A percentile compares a stretch with the other conserved stretches of the same genome.
These are phyloP conservation scores for Leptinotarsa tumamoca DNA, from an alignment of 2,888 invertebrate genomes.

Conservation along the genomic window DNA sequence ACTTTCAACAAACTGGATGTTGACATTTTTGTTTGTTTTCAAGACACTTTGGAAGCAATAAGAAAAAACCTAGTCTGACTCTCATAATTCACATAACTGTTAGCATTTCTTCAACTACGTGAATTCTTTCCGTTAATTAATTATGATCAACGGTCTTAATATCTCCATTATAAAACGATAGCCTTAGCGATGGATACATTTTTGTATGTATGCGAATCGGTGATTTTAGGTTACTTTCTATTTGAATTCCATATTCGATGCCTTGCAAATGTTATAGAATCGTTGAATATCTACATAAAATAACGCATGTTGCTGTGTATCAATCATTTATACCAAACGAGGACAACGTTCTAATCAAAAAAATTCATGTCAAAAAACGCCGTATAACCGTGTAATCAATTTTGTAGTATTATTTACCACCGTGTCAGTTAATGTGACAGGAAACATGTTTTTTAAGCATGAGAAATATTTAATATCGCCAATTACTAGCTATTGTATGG, in stretches of 20 bases:
- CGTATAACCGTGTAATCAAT: conserved; percentile 8
- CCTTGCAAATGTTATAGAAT: conserved; percentile 42
- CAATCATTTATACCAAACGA: conserved; percentile 18
- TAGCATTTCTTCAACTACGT: conserved; percentile 1
- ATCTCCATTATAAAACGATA: conserved; percentile 20
- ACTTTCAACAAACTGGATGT: conserved; percentile 6
- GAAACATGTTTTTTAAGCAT: neutral
- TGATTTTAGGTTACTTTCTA: conserved; percentile 45
- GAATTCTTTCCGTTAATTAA: neutral
- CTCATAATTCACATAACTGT: conserved; percentile 19
- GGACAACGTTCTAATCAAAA: conserved; percentile 11
- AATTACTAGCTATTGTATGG: too few species aligned
- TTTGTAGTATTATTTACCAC: conserved; percentile 10
- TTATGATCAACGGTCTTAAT: neutral
- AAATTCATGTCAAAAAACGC: conserved; percentile 9
- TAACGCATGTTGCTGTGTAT: neutral
- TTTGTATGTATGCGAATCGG: conserved; percentile 38
- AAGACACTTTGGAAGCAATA: neutral
- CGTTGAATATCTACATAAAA: conserved; percentile 31
- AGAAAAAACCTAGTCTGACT: neutral
- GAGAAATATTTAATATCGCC: too few species aligned
- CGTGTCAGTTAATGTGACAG: conserved; percentile 8
- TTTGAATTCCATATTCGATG: conserved; percentile 28
- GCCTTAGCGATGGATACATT: conserved; percentile 26
- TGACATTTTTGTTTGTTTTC: neutral